A percentile compares a stretch with the other conserved stretches of the same genome.
Evolutionary conservation across 2,888 invertebrate species (phyloP).

Genomic region (Cephus rjabovi): DNA sequence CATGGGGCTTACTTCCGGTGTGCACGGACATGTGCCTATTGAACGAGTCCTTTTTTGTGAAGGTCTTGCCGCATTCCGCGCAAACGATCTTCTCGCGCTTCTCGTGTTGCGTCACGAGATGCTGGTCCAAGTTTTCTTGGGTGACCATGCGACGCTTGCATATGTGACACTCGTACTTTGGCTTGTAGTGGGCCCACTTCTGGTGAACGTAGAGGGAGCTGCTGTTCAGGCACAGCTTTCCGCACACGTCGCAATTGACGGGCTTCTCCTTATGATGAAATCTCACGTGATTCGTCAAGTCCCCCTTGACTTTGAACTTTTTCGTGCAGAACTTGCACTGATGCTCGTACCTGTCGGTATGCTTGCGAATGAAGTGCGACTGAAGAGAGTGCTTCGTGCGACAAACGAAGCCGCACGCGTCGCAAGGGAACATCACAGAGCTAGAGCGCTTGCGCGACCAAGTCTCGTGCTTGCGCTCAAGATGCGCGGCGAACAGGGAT

Average conservation of each 20-base stretch:
- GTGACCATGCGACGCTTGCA: conserved; percentile 64
- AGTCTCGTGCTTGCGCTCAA: conserved; percentile 60
- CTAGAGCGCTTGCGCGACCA: conserved; percentile 48
- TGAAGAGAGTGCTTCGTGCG: conserved; percentile 63
- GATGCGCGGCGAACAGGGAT: conserved; percentile 52
- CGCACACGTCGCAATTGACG: conserved; percentile 60
- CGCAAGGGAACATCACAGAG: conserved; percentile 53
- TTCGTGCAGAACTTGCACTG: conserved; percentile 58
- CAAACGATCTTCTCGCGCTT: conserved; percentile 62
- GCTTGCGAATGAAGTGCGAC: conserved; percentile 62
- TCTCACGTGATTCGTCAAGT: conserved; percentile 60
- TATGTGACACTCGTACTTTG: conserved; percentile 61
- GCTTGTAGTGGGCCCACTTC: conserved; percentile 64
- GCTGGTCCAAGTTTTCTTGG: conserved; percentile 61
- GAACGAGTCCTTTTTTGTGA: conserved; percentile 62
- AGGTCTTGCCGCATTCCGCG: conserved; percentile 62
- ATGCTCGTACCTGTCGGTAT: conserved; percentile 62
- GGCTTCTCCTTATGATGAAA: conserved; percentile 65
- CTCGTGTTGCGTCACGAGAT: conserved; percentile 61
- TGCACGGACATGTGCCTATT: conserved; percentile 64
- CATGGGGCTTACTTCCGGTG: conserved; percentile 59
- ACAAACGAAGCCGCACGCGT: conserved; percentile 59
- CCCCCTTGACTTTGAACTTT: conserved; percentile 63
- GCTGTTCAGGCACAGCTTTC: conserved; percentile 59
- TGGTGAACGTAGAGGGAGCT: conserved; percentile 63